Conservation (phyloP, 2,113 vertebrate genomes). For the Pangasianodon gigas region DNA sequence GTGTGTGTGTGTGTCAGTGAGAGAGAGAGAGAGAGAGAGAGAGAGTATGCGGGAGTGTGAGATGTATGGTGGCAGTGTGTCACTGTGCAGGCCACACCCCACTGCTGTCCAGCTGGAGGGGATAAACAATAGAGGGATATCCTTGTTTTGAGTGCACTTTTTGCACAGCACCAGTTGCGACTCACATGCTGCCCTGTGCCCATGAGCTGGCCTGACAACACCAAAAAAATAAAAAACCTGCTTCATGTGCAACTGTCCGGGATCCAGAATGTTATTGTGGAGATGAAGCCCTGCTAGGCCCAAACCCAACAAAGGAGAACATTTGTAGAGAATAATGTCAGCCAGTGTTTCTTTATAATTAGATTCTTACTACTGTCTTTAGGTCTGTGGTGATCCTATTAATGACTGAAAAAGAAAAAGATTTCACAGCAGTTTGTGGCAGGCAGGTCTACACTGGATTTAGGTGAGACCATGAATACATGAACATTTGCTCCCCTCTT, state of each 20-base stretch:
- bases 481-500: not conserved
- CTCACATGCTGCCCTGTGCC: slow-evolving; percentile 47
- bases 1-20: slow-evolving; percentile 8
- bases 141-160: slow-evolving; percentile 71
- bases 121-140: slow-evolving; percentile 78
- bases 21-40: not conserved
- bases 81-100: slow-evolving; percentile 63
- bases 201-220: not conserved
- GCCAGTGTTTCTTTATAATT: not conserved
- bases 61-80: slow-evolving; percentile 33
- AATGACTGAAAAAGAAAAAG: not conserved
- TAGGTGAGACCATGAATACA: not conserved
- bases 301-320: not conserved
- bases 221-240: slow-evolving; percentile 28
- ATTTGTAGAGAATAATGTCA: not conserved
- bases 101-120: slow-evolving; percentile 65
- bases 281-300: slow-evolving; percentile 25
- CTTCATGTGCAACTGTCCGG: slow-evolving; percentile 53
- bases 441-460: not conserved
- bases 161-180: slow-evolving; percentile 31
- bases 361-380: not conserved
- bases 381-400: not conserved
- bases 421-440: not conserved
- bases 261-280: slow-evolving; percentile 33
- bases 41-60: slow-evolving; percentile 18